These are phyloP conservation scores for Hypanus sabinus DNA, from an alignment of 2,113 vertebrate species.

Conservation along the genomic window DNA sequence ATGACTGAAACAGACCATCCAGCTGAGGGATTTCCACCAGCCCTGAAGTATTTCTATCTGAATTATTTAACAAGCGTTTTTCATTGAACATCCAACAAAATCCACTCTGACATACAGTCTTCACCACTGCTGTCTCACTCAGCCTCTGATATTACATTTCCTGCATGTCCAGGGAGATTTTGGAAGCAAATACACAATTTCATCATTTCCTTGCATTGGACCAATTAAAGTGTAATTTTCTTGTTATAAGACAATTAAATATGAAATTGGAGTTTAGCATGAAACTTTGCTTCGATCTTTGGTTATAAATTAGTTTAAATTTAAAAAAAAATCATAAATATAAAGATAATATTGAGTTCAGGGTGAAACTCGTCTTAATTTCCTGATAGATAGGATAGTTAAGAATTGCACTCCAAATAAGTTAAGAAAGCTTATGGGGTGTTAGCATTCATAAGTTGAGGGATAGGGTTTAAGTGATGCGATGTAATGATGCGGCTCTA, in stretches of 20 bases:
- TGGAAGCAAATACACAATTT: neutral
- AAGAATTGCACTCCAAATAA: no score
- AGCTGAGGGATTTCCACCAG: neutral
- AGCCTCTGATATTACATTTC: neutral
- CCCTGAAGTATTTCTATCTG: neutral
- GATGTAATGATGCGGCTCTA: no score
- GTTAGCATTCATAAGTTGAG: no score
- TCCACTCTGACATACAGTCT: neutral
- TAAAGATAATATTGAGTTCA: neutral
- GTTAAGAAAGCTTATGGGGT: no score
- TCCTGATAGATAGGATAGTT: no score
- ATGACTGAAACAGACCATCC: neutral
- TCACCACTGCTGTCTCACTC: neutral
- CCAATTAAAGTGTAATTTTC: neutral
- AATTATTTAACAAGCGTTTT: conserved; percentile 17
- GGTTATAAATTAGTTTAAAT: neutral
- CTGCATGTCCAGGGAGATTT: neutral
- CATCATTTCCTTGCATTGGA: neutral
- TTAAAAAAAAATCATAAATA: neutral
- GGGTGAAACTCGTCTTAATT: neutral
- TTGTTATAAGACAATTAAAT: neutral
- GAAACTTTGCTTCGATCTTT: neutral
- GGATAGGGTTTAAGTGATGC: no score
- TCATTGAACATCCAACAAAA: neutral
- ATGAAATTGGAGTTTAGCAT: neutral